Conservation (phyloP, 92 coral and sea anemone species). For the Epizoanthus illoricatus region DNA sequence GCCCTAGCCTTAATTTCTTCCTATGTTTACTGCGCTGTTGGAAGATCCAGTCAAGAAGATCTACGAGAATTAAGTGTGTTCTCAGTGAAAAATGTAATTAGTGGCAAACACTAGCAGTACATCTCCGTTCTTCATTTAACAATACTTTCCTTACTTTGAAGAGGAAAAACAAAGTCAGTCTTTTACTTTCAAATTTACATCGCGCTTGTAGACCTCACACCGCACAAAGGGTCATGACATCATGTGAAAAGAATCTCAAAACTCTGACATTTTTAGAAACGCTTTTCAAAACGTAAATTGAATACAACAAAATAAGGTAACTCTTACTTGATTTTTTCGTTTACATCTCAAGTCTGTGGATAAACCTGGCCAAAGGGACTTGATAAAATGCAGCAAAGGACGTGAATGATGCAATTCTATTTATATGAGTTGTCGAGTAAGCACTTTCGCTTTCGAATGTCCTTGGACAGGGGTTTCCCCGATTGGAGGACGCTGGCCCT, state of each 20-base stretch:
- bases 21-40: no score
- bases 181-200: not conserved
- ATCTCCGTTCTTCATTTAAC: no score
- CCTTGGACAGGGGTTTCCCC: not conserved
- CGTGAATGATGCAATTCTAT: not conserved
- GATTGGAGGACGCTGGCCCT: not conserved
- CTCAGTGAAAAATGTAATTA: no score
- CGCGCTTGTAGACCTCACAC: not conserved
- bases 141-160: no score
- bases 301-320: not conserved
- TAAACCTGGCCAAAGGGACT: not conserved
- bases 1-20: no score
- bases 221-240: conserved; percentile 5
- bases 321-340: conserved; percentile 7
- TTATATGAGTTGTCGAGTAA: not conserved
- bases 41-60: no score
- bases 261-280: not conserved
- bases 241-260: not conserved
- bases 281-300: not conserved
- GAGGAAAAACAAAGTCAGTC: no score
- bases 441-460: conserved; percentile 17
- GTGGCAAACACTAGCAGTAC: no score
- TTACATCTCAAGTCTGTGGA: not conserved
- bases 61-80: no score
- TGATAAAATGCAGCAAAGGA: not conserved